Evolutionary conservation across 2,888 invertebrate species (phyloP), one percentile per base, ranked within the genome.

Genomic region (Abrostola triplasia): DNA sequence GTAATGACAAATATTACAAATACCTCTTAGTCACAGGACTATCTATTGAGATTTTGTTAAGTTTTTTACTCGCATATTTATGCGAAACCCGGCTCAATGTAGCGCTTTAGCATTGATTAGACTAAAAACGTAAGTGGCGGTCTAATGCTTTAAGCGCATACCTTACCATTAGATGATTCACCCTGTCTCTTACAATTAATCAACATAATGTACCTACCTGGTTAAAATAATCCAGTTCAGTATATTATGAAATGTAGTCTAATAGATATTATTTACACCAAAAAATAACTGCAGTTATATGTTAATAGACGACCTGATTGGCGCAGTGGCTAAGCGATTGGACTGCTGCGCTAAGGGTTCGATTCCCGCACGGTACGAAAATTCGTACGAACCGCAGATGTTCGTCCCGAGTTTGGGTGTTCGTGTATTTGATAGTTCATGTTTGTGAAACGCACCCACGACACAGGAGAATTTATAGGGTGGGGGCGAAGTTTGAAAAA

Each of bases 221-320:
- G 51, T 59, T 47, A 60, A 40, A 58, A 51, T 54, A 56, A 63
- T 58, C 59, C 35, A 71, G 63, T 73, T 65, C n/a, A n/a, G 55
- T 63, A 50, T 61, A 64, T 59, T 36, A n/a, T 60, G 24, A 76
- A 73, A 63, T 72, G 50, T 13, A 58, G 60, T 66, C 73, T 65
- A n/a, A n/a, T n/a, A 76, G 67, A 76, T 76, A 76, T 76, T 60
- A 73, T 73, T 63, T 59, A 66, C 71, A 76, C 72, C 38, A 36
- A 58, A 58, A 72, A 60, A 51, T 72, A 73, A 76, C 73, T 71
- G 55, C 42, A 71, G 1, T 63, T 56, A 40, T 60, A 71, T n/a
- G n/a, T n/a, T n/a, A n/a, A n/a, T n/a, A n/a, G n/a, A n/a, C n/a
- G n/a, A n/a, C n/a, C n/a, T n/a, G n/a, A n/a, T n/a, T n/a, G n/a